Base-by-base conservation (phyloP, 2,113 vertebrate species). In the Pseudorasbora parva region DNA sequence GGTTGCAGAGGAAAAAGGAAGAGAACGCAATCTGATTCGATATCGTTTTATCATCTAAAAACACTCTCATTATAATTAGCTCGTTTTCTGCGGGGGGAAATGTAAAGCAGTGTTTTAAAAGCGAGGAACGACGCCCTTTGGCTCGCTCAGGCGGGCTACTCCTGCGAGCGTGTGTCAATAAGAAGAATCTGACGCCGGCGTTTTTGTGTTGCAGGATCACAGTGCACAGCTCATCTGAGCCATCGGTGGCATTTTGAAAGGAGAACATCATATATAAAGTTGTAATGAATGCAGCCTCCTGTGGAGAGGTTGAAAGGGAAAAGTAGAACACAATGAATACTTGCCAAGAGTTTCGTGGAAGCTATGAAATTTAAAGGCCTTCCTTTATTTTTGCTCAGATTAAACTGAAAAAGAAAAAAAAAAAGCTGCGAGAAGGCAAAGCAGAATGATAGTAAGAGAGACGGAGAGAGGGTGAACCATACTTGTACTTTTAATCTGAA, bases 211-310 rank as follows among this genome's bases (percentile, higher is more conserved):
- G 92, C 88, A 87, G 92, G 93, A 95, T 95, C 94, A 93, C 92
- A 92, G 88, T 83, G 92, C 92, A 92, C 93, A 89, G 87, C 93
- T 95, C 95, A 95, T 95, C 94, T 93, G 92, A 96, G 95, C 94
- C 94, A 93, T 95, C 92, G 90, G 91, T 94, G 93, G 93, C 94
- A 92, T 95, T 96, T 95, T 93, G 93, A 94, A 95, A 95, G 88
- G 92, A 94, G 94, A 94, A 86, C 88, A 90, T 95, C 94, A 88
- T 95, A 93, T 94, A 94, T 95, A 95, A 95, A 96, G 94, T 95
- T 94, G 95, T 95, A 95, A 94, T 90, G 86, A 88, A 88, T 85
- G 88, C 92, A 90, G 89, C 92, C 95, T 95, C 94, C 94, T 93
- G 94, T 91, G 57, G 94, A 89, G 95, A 95, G 90, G 89, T 87